phyloP scores from a whole-genome alignment of 2,113 vertebrate species.

The Micronycteris hirsuta region DNA sequence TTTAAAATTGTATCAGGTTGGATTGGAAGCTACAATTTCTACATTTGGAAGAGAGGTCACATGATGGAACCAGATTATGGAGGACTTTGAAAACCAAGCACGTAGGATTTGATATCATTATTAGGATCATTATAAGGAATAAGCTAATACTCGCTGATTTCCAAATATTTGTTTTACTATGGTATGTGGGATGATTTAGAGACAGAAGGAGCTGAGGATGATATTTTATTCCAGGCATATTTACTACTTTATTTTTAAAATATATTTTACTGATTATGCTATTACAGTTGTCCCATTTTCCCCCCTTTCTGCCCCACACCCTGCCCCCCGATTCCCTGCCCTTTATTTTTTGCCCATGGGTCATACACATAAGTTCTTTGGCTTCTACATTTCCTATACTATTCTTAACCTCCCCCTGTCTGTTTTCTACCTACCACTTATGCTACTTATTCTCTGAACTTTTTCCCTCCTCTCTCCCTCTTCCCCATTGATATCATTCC shows the following conservation, averaged over 20 bases:
- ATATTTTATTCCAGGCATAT: neutral
- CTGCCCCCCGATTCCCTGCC: no score
- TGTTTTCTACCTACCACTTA: no score
- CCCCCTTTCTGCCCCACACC: no score
- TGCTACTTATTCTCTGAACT: no score
- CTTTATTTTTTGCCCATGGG: no score
- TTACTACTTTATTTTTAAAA: conserved; percentile 14
- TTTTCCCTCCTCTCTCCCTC: no score
- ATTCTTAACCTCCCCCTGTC: no score
- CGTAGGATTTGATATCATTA: neutral
- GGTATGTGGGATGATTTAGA: neutral
- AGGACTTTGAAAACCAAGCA: neutral
- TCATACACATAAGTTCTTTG: no score
- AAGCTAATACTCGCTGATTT: neutral
- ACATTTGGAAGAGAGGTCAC: neutral
- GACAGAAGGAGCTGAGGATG: neutral
- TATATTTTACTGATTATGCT: no score
- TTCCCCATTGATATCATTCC: no score
- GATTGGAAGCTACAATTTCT: neutral
- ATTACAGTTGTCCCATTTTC: no score
- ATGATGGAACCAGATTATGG: neutral
- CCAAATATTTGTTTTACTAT: neutral
- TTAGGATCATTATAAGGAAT: neutral
- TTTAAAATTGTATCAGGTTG: neutral
- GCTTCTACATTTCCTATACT: no score